Evolutionary conservation across 2,888 invertebrate genomes (phyloP), one percentile per base, ranked within the genome.

Genomic region (Volucella zonaria): DNA sequence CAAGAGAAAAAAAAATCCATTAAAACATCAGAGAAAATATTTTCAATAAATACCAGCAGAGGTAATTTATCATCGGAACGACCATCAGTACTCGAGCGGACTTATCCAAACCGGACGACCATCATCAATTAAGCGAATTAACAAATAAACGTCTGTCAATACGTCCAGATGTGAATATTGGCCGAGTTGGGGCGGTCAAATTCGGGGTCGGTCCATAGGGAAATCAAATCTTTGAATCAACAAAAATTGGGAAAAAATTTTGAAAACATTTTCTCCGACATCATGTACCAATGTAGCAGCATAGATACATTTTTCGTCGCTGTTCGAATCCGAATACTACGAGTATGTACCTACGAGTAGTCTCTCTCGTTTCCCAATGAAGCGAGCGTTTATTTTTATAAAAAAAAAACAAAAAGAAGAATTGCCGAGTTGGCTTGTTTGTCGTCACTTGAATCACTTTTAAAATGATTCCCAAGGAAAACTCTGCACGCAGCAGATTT

Each of bases 91-190:
- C 58, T 10, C 31, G 9, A 2, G 40, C 40, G 14, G 49, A 4
- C 10, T 18, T 11, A 51, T 31, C 18, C 45, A 12, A 38, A 58
- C 64, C 58, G 52, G 73, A 67, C 66, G 59, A 67, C 70, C 79
- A 79, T 68, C 82, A 79, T 74, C 79, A 70, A 79, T 82, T 82
- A 61, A 70, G 49, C 79, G 70, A 83, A 83, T 83, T 83, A 79
- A 83, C 82, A 83, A 79, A 79, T 79, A 79, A 83, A 75, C 64
- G 79, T 75, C 74, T 75, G 70, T 70, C 79, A 79, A 68, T 79
- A 66, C 11, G 12, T 38, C 61, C 82, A 83, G 66, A 79, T 75
- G 64, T 64, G 49, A 62, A 73, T 18, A 23, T n/a, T 49, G 52
- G 49, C 15, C 43, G 12, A 14, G 54, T 62, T 64, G 15, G 43